Evolutionary conservation across 2,888 invertebrate genomes (phyloP), one percentile per base, ranked within the genome.

Genomic region (Acanthacorydalis orientalis): DNA sequence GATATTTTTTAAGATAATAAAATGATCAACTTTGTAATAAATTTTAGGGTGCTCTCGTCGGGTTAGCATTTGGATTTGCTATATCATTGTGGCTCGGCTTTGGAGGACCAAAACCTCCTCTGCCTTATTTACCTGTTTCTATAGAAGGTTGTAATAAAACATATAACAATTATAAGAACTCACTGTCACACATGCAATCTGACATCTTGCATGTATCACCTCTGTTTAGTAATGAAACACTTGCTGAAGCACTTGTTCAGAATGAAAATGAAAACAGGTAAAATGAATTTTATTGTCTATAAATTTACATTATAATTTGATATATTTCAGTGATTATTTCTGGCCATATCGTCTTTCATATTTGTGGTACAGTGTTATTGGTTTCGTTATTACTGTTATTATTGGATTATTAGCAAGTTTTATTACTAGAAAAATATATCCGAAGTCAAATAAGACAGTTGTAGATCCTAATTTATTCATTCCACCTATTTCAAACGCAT

Each of bases 81-180:
- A 59, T 86, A 46, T 78, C 82, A 1, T 68, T 90, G 41, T 88
- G 87, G 86, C 80, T 90, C 53, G 89, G 86, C 45, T 86, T 92
- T 60, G 89, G 89, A 0, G 76, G 78, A 4, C 81, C 88, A 0
- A 80, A 81, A 54, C 83, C 85, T 0, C 62, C 70, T 0, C 60
- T 74, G 1, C 62, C 64, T 7, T 68, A 64, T 43, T 59, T 85
- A 39, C 74, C 78, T 1, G 68, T 78, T 39, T 70, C 71, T 11
- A 72, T 68, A 1, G 73, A 69, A 4, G 77, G 77, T 34, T 85
- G 84, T 51, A 50, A 54, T 46, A 42, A 43, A 37, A 41, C 34
- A 34, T 47, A 37, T 11, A 49, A 53, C 14, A 46, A 46, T 23
- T 48, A 37, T 37, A 9, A 6, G 7, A 7, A 37, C 37, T 14